Evolutionary conservation across 2,888 invertebrate species (phyloP), one percentile per base, ranked within the genome.

Genomic region (Actias luna): DNA sequence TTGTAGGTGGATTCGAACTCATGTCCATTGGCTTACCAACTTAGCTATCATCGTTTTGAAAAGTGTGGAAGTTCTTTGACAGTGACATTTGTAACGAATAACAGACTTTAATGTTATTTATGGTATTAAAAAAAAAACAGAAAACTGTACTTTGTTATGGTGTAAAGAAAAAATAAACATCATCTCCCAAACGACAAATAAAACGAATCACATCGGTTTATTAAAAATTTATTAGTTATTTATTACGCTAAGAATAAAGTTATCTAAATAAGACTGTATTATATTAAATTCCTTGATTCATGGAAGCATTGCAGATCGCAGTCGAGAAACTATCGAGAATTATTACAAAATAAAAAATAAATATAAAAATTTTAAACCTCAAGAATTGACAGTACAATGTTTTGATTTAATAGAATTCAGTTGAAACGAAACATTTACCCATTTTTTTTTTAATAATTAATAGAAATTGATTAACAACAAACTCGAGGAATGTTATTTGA

Each of bases 211-310:
- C 22, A 22, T 5, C 12, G 22, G 12, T 39, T 58, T 58, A 69
- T 71, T 77, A 76, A 71, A 78, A 78, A 65, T 79, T 74, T 77
- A 81, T 77, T 81, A 73, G 69, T 67, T 64, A 74, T 72, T 67
- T 64, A 74, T 72, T 75, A 71, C 64, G 74, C 73, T 75, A 66
- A 42, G 70, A 73, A 74, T 75, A 76, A 73, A 76, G 70, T 75
- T 73, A 77, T 78, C 73, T 67, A 77, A 78, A 76, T 65, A 63
- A 62, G 64, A 68, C 67, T 68, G 65, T 70, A 63, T 63, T 65
- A 65, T 63, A 69, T 69, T 77, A 80, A 78, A 79, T 77, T 75
- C 75, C 70, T 73, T 62, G 12, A 42, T 42, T 58, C 57, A 29
- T 75, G 75, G 74, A 72, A 74, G 74, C 67, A 58, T 64, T 16